phyloP scores from a whole-genome alignment of 92 coral and sea anemone species.

The Zoanthus sociatus region DNA sequence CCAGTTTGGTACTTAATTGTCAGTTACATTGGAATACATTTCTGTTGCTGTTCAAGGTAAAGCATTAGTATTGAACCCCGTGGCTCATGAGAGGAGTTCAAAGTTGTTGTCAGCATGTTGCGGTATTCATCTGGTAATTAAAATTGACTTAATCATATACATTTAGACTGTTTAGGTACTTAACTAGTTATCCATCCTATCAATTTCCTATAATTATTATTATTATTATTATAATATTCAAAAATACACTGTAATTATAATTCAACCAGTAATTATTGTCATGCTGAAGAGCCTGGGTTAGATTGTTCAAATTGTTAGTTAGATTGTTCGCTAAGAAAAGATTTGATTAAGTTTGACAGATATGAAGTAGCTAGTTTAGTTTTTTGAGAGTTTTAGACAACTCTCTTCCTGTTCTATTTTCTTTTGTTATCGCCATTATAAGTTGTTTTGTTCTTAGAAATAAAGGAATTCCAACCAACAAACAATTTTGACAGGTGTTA shows the following conservation, averaged over 20 bases:
- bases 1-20: slow-evolving; percentile 47
- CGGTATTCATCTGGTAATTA: slow-evolving; percentile 6
- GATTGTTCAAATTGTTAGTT: slow-evolving; percentile 5
- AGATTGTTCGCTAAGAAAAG: slow-evolving; percentile 9
- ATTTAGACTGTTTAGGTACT: slow-evolving; percentile 12
- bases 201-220: slow-evolving; percentile 2
- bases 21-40: slow-evolving; percentile 51
- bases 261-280: slow-evolving; percentile 6
- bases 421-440: neutral
- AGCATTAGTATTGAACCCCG: neutral
- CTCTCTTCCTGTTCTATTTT: slow-evolving; percentile 3
- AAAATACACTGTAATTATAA: neutral
- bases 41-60: slow-evolving; percentile 49
- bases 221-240: slow-evolving; percentile 1
- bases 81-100: slow-evolving; percentile 15
- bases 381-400: neutral
- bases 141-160: slow-evolving; percentile 4
- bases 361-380: slow-evolving; percentile 6
- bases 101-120: slow-evolving; percentile 28
- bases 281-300: slow-evolving; percentile 12
- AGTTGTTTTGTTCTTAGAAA: slow-evolving; percentile 2
- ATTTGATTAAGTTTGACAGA: slow-evolving; percentile 2
- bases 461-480: slow-evolving; percentile 3
- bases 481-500: slow-evolving; percentile 3
- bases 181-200: slow-evolving; percentile 6